Evolutionary conservation across 2,113 vertebrate species (phyloP).

Genomic region (Dasyprocta punctata): DNA sequence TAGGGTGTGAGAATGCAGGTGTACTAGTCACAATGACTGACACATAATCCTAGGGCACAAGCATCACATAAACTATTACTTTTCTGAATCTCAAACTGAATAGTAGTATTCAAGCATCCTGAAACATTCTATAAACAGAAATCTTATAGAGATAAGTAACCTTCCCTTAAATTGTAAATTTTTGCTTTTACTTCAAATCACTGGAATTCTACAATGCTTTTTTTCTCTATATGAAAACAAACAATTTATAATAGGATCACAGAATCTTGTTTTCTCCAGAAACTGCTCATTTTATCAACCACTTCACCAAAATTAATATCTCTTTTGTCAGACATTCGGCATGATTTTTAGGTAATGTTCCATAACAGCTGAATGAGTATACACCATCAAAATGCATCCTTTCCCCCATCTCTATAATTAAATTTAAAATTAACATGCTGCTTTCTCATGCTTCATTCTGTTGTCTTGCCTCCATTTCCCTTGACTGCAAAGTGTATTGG

Average conservation of each 20-base stretch:
- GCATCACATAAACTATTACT: background rate
- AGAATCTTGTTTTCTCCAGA: slow-evolving; percentile 47
- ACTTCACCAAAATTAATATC: slow-evolving; percentile 62
- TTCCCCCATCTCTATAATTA: slow-evolving; percentile 69
- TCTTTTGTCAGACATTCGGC: slow-evolving; percentile 54
- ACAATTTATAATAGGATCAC: background rate
- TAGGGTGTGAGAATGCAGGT: background rate
- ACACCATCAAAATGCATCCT: slow-evolving; percentile 48
- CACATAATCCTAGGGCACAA: background rate
- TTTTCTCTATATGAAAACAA: slow-evolving; percentile 25
- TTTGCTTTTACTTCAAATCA: background rate
- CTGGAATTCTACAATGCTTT: background rate
- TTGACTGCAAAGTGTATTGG: background rate
- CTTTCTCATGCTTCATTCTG: slow-evolving; percentile 52
- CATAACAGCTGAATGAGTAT: slow-evolving; percentile 59
- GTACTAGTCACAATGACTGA: background rate
- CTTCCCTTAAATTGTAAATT: background rate
- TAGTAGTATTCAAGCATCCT: background rate
- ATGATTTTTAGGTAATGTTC: slow-evolving; percentile 61
- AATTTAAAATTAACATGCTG: slow-evolving; percentile 77
- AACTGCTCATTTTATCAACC: slow-evolving; percentile 50
- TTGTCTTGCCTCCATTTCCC: slow-evolving; percentile 63
- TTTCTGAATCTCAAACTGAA: background rate
- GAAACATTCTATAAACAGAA: background rate
- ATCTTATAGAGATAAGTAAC: background rate